A percentile compares a stretch with the other conserved stretches of the same genome.
Evolutionary conservation across 2,113 vertebrate genomes (phyloP).

Genomic region (Chascanopsetta lugubris): DNA sequence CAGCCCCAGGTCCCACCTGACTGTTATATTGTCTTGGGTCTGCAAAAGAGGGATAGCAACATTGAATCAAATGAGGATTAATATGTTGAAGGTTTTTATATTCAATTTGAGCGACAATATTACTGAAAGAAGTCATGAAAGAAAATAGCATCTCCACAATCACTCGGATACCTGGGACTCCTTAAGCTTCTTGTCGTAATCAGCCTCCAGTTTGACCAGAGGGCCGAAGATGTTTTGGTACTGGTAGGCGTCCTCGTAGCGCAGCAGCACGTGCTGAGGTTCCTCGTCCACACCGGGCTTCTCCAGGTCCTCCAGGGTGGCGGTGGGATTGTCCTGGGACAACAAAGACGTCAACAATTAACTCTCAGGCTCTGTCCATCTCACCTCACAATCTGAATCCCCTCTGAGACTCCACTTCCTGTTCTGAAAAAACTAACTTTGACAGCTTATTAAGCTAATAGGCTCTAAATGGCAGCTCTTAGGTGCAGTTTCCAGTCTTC

Average conservation of each 20-base stretch:
- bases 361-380: background rate
- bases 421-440: background rate
- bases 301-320: slow-evolving; percentile 96
- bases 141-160: too few relatives aligned
- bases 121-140: background rate
- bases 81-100: background rate
- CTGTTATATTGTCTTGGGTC: slow-evolving; percentile 99
- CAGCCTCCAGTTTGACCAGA: slow-evolving; percentile 96
- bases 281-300: slow-evolving; percentile 98
- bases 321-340: slow-evolving; percentile 92
- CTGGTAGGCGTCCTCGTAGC: slow-evolving; percentile 98
- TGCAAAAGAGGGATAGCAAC: slow-evolving; percentile 58
- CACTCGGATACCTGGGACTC: slow-evolving; percentile 97
- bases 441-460: background rate
- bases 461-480: background rate
- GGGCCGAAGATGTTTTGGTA: slow-evolving; percentile 99
- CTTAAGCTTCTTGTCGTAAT: slow-evolving; percentile 99
- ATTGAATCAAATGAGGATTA: background rate
- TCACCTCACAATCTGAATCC: background rate
- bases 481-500: background rate
- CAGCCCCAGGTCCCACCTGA: slow-evolving; percentile 98
- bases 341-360: background rate
- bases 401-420: background rate
- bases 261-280: slow-evolving; percentile 94
- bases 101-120: background rate